These are phyloP conservation scores for Diachrysia chrysitis DNA, from an alignment of 2,888 invertebrate species.

Conservation along the genomic window DNA sequence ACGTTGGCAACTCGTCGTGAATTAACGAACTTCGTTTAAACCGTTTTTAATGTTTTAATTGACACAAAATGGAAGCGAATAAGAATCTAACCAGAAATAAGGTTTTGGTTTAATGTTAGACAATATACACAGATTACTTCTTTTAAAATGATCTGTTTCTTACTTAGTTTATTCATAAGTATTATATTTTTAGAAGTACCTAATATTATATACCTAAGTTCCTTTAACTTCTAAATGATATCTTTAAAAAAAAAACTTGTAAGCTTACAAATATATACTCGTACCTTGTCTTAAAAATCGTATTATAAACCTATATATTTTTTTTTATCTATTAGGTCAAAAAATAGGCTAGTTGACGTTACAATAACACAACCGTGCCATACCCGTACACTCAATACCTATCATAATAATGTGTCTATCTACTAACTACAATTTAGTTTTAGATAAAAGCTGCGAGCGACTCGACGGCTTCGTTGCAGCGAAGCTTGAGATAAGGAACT, in stretches of 20 bases:
- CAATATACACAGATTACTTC: background rate
- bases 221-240: too few relatives aligned
- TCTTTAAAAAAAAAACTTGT: too few relatives aligned
- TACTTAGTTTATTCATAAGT: conserved; percentile 31
- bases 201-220: too few relatives aligned
- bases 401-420: conserved; percentile 52
- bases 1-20: conserved; percentile 66
- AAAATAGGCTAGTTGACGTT: conserved; percentile 26
- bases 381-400: conserved; percentile 28
- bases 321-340: conserved; percentile 26
- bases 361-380: conserved; percentile 14
- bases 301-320: conserved; percentile 28
- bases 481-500: conserved; percentile 88
- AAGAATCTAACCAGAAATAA: conserved; percentile 47
- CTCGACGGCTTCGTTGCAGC: conserved; percentile 73
- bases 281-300: conserved; percentile 24
- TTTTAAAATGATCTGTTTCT: conserved; percentile 35
- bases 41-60: conserved; percentile 36
- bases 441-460: conserved; percentile 86
- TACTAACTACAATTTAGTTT: conserved; percentile 74
- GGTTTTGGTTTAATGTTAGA: background rate
- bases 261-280: too few relatives aligned
- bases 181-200: too few relatives aligned
- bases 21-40: conserved; percentile 59
- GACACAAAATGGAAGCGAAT: conserved; percentile 36